Evolutionary conservation across 2,113 vertebrate species (phyloP).

Genomic region (Pelecanus crispus): DNA sequence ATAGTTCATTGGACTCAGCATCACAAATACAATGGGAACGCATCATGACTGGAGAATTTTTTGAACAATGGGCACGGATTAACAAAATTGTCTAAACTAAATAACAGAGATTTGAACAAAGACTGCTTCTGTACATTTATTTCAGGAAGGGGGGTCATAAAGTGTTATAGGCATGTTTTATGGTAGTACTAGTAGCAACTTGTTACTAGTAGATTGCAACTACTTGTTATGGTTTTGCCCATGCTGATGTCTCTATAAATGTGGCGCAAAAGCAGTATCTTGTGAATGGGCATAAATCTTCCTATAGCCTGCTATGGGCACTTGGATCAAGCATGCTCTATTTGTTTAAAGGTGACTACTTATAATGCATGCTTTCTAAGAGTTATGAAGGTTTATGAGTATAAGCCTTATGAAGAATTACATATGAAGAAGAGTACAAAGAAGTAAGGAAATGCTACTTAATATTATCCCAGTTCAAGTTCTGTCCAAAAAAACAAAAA

Average conservation of each 20-base stretch:
- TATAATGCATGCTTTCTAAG: background rate
- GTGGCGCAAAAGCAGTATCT: background rate
- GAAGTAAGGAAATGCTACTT: background rate
- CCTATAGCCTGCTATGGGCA: rapidly evolving
- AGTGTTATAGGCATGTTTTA: background rate
- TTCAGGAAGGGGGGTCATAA: background rate
- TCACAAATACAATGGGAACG: rapidly evolving
- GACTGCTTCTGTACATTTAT: background rate
- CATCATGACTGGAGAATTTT: background rate
- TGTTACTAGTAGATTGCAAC: background rate
- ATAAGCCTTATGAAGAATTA: background rate
- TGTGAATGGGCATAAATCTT: background rate
- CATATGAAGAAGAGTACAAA: background rate
- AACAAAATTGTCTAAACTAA: background rate
- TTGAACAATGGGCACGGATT: background rate
- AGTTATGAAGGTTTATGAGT: background rate
- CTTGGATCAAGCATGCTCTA: background rate
- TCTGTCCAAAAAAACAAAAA: background rate
- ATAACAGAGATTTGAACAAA: background rate
- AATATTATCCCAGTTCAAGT: background rate
- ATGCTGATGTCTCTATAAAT: background rate
- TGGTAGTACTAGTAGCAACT: background rate
- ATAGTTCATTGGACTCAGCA: background rate
- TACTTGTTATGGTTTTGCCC: background rate
- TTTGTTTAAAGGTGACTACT: background rate